Evolutionary conservation across 2,797 vertebrate genomes (phyloP), one percentile per base, ranked within the genome.

Genomic region (Bufotes viridis): DNA sequence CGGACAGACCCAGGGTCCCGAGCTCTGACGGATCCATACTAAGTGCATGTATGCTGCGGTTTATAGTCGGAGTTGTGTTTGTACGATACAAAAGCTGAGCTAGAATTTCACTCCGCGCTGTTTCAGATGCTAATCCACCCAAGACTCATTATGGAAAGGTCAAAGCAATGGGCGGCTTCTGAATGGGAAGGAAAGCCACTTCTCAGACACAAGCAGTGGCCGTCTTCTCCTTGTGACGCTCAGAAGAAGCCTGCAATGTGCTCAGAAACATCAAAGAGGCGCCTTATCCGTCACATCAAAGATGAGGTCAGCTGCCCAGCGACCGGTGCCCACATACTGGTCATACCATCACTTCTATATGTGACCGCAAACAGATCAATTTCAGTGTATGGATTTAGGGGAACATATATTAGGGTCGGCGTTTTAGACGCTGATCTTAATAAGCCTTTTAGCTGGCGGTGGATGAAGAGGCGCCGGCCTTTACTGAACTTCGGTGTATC

Each of bases 81-180:
- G 67, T 26, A 34, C 26, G 15, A 70, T 34, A 5, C 14, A 70
- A 11, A 70, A 34, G 24, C 67, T 24, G 51, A 20, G 53, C 96
- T 94, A 94, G 94, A 96, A 96, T 97, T 96, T 95, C 96, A 96
- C 96, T 95, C 96, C 91, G 94, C 91, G 91, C 94, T 94, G 93
- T 94, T 96, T 96, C 96, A 95, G 95, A 96, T 96, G 94, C 95
- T 96, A 96, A 97, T 96, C 95, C 95, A 82, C 92, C 90, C 91
- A 92, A 94, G 94, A 96, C 96, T 96, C 94, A 95, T 96, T 95
- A 92, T 90, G 92, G 92, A 91, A 91, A 95, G 94, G 94, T 96
- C 95, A 96, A 93, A 94, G 92, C 91, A 87, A 94, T 91, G 74
- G 63, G 93, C 94, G 93, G 92, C 92, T 90, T 92, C 2, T 93